A percentile compares a stretch with the other conserved stretches of the same genome.
These are phyloP conservation scores for Gavia stellata DNA, from an alignment of 2,113 vertebrate species.

Conservation along the genomic window DNA sequence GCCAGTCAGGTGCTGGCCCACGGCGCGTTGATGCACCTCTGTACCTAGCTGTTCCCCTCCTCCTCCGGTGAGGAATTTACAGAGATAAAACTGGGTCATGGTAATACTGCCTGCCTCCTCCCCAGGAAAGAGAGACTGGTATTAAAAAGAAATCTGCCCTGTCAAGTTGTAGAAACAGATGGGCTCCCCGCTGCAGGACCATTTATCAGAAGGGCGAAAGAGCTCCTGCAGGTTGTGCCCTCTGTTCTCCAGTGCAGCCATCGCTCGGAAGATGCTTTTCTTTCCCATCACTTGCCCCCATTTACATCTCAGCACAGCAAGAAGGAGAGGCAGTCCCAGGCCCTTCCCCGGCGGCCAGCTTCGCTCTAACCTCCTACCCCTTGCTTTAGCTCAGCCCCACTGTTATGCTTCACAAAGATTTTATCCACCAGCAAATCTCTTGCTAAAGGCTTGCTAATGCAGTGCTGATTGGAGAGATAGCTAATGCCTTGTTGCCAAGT, in stretches of 20 bases:
- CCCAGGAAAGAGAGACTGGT: neutral
- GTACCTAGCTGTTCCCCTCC: neutral
- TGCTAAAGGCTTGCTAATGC: slow-evolving; percentile 45
- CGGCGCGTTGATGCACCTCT: fast-evolving
- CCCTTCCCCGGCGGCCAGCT: neutral
- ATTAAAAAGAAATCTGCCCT: neutral
- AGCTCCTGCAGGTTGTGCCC: neutral
- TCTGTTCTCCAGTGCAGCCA: neutral
- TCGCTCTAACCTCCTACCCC: neutral
- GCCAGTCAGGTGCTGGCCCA: neutral
- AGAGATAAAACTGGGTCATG: neutral
- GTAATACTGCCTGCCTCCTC: neutral
- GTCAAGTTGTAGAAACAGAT: neutral
- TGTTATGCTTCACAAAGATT: neutral
- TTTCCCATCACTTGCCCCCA: neutral
- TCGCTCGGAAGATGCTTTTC: neutral
- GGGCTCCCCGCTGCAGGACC: neutral
- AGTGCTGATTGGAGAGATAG: slow-evolving; percentile 18
- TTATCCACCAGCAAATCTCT: slow-evolving; percentile 36
- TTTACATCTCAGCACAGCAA: neutral
- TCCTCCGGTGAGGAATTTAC: neutral
- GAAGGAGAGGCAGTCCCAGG: neutral
- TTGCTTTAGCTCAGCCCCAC: neutral
- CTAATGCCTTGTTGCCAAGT: slow-evolving; percentile 38
- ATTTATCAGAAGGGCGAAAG: neutral